Conservation (phyloP, 2,888 invertebrate species). For the Parascotia fuliginaria region DNA sequence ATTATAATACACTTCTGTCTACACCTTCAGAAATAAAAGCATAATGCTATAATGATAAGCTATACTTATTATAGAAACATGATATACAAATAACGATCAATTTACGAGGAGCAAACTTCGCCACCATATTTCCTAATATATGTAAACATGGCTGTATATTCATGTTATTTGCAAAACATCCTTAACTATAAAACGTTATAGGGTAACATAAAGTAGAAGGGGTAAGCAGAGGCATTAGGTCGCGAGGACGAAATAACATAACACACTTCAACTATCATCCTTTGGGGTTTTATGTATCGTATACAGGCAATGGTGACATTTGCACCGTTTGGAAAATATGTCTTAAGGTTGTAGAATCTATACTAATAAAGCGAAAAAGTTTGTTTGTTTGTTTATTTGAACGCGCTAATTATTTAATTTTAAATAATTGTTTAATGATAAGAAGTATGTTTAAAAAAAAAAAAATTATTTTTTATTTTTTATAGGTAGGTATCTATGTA, state of each 20-base stretch:
- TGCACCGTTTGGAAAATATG: slow-evolving; percentile 22
- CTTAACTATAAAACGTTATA: slow-evolving; percentile 35
- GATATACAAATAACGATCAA: background rate
- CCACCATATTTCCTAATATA: slow-evolving; percentile 2
- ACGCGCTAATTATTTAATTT: no score
- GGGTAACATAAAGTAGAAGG: slow-evolving; percentile 30
- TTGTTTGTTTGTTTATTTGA: no score
- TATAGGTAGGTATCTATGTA: no score
- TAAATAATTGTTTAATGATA: no score
- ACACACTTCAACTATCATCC: slow-evolving; percentile 44
- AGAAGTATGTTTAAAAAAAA: no score
- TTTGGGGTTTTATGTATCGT: slow-evolving; percentile 42
- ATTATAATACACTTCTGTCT: no score
- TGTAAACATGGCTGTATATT: slow-evolving; percentile 15
- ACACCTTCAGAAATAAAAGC: no score
- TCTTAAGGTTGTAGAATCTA: no score
- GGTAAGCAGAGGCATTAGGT: slow-evolving; percentile 44
- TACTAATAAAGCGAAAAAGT: no score
- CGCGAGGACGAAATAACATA: slow-evolving; percentile 46
- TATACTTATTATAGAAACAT: no score
- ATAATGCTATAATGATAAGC: no score
- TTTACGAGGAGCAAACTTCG: background rate
- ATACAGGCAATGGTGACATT: slow-evolving; percentile 10
- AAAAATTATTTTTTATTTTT: no score
- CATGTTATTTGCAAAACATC: slow-evolving; percentile 22